Evolutionary conservation across 2,797 vertebrate species (phyloP), one percentile per base, ranked within the genome.

Genomic region (Sebastes iracundus): DNA sequence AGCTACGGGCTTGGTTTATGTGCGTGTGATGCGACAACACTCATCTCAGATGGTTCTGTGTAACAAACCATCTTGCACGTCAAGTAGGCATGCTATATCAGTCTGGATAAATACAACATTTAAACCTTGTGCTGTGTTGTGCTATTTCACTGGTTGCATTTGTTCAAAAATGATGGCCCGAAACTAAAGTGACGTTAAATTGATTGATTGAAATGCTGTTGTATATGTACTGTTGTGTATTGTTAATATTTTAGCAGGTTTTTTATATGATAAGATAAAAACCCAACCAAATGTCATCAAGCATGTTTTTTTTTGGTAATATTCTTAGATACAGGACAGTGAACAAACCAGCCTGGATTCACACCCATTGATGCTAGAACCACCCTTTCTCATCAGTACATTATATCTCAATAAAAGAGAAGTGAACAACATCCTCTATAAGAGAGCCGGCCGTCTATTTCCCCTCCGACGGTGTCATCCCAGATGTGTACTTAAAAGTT

Each of bases 401-500:
- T 85, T 65, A 76, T 72, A 59, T 82, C 77, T 82, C 72, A 83
- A 75, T 85, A 42, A 85, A 88, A 78, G 72, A 66, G 56, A 79
- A 80, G 60, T 78, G 76, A 70, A 83, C 83, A 91, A 70, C 62
- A 84, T 75, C 61, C 78, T 7, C 75, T 82, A 14, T 90, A 84
- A 90, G 82, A 64, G 73, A 86, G 61, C 71, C 65, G 28, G 90
- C 75, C 23, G 62, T 87, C 85, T 75, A 61, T 76, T 80, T 58
- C 72, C 61, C 20, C 64, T 77, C 56, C 63, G 32, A 83, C 74
- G 30, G 28, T 74, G 67, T 84, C 83, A 80, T 75, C 74, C 60
- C 67, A 77, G 52, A 86, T 80, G 84, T 91, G 79, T 79, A 55
- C 81, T 87, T 82, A 68, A 85, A 87, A 80, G 69, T 86, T 88